A percentile compares a stretch with the other conserved stretches of the same genome.
Conservation (phyloP, 2,113 vertebrate species). For the Myxocyprinus asiaticus region DNA sequence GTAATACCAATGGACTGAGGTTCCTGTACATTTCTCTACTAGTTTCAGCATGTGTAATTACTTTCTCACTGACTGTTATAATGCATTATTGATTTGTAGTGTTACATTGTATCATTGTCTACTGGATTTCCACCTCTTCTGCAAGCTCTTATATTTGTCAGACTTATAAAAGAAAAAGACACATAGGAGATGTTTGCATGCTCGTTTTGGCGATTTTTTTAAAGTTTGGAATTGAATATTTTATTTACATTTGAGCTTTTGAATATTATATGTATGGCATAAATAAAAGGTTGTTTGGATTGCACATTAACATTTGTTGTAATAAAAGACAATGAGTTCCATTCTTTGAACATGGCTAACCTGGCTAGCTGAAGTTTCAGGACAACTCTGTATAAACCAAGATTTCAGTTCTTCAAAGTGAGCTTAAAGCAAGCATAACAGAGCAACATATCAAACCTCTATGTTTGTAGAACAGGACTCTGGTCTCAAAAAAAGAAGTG, state of each 20-base stretch:
- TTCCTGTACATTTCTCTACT: background rate
- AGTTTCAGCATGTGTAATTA: conserved; percentile 1
- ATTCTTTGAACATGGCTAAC: background rate
- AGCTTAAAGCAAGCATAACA: too few relatives aligned
- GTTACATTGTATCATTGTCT: background rate
- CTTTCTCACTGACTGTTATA: background rate
- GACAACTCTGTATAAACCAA: background rate
- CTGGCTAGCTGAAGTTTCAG: background rate
- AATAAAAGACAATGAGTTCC: background rate
- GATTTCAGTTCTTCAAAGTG: too few relatives aligned
- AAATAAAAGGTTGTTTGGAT: background rate
- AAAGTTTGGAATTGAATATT: background rate
- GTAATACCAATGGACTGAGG: background rate
- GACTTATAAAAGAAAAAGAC: too few relatives aligned
- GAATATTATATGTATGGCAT: too few relatives aligned
- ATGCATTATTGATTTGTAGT: background rate
- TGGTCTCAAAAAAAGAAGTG: background rate
- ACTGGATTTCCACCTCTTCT: background rate
- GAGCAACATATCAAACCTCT: background rate
- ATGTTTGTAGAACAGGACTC: background rate
- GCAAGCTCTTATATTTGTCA: background rate
- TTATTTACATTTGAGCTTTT: background rate
- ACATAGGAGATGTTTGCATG: background rate
- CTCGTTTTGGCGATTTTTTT: background rate
- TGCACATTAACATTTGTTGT: background rate